Base-by-base conservation (phyloP, 2,113 vertebrate genomes). In the Albula goreensis region DNA sequence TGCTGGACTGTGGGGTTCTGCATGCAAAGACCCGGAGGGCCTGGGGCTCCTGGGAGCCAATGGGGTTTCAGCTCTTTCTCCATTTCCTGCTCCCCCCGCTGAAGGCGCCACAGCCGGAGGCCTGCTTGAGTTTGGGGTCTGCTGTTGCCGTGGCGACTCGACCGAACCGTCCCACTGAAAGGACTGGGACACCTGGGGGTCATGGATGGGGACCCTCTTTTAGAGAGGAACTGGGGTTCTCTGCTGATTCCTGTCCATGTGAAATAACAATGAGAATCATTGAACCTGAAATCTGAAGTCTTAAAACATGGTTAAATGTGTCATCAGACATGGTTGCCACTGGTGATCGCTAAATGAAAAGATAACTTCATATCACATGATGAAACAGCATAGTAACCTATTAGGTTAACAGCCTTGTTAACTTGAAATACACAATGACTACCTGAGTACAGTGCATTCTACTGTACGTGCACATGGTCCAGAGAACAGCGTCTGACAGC, bases 161-260 rank as follows among this genome's bases (percentile, higher is more conserved):
- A 0, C 60, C 50, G 85, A 83, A n/a, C 50, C 74, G 82, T 92
- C 91, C 96, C 96, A 97, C 19, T 95, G 93, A 81, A 97, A 93
- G 53, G 94, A 96, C 85, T 95, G 92, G 0, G 94, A 92, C 92
- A 97, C 94, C 88, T 96, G 95, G 85, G 96, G 90, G 19, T 92
- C 87, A 86, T 88, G 89, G 88, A 96, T 90, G 50, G 94, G 94
- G 25, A 96, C 95, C 88, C 93, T 95, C 94, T 95, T 92, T 97
- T 97, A 80, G 96, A 96, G 91, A 95, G 95, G 93, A 97, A 96
- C 85, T 93, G 94, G 83, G 97, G 97, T 84, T 97, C 97, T 93
- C 87, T 96, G 0, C 90, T 91, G 87, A 96, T 96, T 90, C 96
- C 97, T 97, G 86, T 15, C 80, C 49, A 22, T 4, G 6, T 57